These are phyloP conservation scores for Trachelus stipa DNA, from an alignment of 2,888 invertebrate species.

Conservation along the genomic window DNA sequence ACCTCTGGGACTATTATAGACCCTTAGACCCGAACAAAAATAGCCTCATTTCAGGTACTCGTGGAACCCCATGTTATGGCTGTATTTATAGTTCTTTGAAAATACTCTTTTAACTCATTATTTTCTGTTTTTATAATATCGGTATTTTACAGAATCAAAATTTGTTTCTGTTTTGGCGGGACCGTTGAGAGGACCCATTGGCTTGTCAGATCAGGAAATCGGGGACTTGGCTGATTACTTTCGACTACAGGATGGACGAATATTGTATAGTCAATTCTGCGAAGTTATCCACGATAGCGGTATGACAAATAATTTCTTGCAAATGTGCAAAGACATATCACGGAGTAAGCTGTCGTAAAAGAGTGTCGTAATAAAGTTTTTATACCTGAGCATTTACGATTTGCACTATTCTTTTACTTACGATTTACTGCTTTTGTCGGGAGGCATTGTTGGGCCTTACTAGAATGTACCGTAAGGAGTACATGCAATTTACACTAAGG, in stretches of 20 bases:
- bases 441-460: too few species aligned
- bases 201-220: slow-evolving; percentile 79
- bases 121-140: not conserved
- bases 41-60: slow-evolving; percentile 76
- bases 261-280: slow-evolving; percentile 81
- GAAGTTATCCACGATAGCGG: slow-evolving; percentile 78
- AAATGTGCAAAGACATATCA: slow-evolving; percentile 4
- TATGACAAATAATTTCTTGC: slow-evolving; percentile 50
- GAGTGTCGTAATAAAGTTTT: too few species aligned
- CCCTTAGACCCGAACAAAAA: slow-evolving; percentile 77
- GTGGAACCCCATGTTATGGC: too few species aligned
- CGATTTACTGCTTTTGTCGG: too few species aligned
- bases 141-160: slow-evolving; percentile 72
- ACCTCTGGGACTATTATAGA: slow-evolving; percentile 78
- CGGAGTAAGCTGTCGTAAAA: not conserved
- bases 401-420: too few species aligned
- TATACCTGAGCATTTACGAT: too few species aligned
- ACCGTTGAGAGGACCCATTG: slow-evolving; percentile 75
- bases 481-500: too few species aligned
- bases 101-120: not conserved
- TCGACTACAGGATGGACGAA: slow-evolving; percentile 81
- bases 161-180: slow-evolving; percentile 79
- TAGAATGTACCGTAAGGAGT: too few species aligned
- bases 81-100: too few species aligned
- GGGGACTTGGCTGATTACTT: slow-evolving; percentile 82